Evolutionary conservation across 2,888 invertebrate genomes (phyloP), one percentile per base, ranked within the genome.

Genomic region (Drosophila phalerata): DNA sequence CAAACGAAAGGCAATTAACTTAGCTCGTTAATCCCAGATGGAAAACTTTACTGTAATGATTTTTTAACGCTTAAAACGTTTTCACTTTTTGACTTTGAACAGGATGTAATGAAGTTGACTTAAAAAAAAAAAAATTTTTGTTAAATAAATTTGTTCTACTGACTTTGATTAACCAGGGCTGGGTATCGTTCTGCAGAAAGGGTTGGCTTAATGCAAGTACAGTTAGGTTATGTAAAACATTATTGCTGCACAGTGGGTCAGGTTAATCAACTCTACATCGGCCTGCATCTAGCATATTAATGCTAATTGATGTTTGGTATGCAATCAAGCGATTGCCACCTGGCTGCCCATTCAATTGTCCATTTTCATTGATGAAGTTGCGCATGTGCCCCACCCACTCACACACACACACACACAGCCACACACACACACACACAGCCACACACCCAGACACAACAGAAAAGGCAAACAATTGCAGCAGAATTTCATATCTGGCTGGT

Each of bases 291-390:
- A 19, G 65, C 38, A 43, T 51, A 52, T 43, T 40, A 30, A 57
- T 57, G 47, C 28, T 68, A 72, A 76, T 76, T 76, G 71, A 52
- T 76, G 71, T 71, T 75, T 73, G 75, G 75, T 72, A 71, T 72
- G 68, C 76, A 76, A 72, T 72, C 72, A 65, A 56, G 42, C 47
- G 19, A 43, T 9, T 62, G 69, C 69, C 83, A 82, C 75, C 85
- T 71, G 64, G 64, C 56, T 73, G 78, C 71, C 78, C 82, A 83
- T 83, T 83, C 80, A 83, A 69, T 71, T 82, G 83, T 80, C 78
- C 75, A 53, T 68, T 62, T 85, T 82, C 82, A 83, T 83, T 83
- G 85, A 83, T 85, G 78, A 83, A 82, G 70, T 77, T 67, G 62
- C 42, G 63, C 62, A 34, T 40, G 64, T 15, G 53, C 72, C 70